Conservation (phyloP, 1,140 invertebrate genomes). For the Panagrolaimus sp. region DNA sequence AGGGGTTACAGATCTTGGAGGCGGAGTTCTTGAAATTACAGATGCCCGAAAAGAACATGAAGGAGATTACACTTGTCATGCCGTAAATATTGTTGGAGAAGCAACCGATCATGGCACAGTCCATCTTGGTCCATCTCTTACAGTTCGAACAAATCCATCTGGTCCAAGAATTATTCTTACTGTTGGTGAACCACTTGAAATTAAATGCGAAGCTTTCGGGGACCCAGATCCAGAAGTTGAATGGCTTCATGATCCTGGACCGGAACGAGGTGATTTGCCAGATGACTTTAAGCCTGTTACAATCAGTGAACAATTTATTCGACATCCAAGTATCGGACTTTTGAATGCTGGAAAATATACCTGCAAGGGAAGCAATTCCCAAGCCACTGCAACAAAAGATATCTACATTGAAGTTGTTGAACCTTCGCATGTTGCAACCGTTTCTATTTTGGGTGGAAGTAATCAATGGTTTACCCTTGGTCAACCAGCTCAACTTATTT, state of each 20-base stretch:
- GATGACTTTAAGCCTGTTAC: slow-evolving; percentile 58
- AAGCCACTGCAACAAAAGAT: slow-evolving; percentile 58
- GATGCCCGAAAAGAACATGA: slow-evolving; percentile 49
- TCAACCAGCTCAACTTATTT: slow-evolving; percentile 52
- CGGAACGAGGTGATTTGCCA: slow-evolving; percentile 58
- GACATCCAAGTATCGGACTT: slow-evolving; percentile 53
- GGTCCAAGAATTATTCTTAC: slow-evolving; percentile 46
- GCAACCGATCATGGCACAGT: slow-evolving; percentile 54
- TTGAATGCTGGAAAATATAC: slow-evolving; percentile 56
- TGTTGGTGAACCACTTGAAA: slow-evolving; percentile 56
- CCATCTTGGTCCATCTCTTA: slow-evolving; percentile 43
- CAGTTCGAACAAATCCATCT: slow-evolving; percentile 39
- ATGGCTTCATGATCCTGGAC: slow-evolving; percentile 59
- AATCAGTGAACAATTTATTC: slow-evolving; percentile 58
- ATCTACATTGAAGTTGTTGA: slow-evolving; percentile 59
- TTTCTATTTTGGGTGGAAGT: slow-evolving; percentile 54
- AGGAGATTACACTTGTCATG: slow-evolving; percentile 48
- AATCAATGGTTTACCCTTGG: slow-evolving; percentile 53
- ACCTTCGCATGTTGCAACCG: slow-evolving; percentile 48
- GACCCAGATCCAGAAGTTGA: slow-evolving; percentile 59
- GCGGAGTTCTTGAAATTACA: slow-evolving; percentile 52
- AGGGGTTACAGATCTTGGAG: slow-evolving; percentile 53
- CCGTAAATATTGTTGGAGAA: slow-evolving; percentile 52
- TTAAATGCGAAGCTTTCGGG: slow-evolving; percentile 55
- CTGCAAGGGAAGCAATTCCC: slow-evolving; percentile 52